These are phyloP conservation scores for Pemphredon lugubris DNA, from an alignment of 2,888 invertebrate species.

Conservation along the genomic window DNA sequence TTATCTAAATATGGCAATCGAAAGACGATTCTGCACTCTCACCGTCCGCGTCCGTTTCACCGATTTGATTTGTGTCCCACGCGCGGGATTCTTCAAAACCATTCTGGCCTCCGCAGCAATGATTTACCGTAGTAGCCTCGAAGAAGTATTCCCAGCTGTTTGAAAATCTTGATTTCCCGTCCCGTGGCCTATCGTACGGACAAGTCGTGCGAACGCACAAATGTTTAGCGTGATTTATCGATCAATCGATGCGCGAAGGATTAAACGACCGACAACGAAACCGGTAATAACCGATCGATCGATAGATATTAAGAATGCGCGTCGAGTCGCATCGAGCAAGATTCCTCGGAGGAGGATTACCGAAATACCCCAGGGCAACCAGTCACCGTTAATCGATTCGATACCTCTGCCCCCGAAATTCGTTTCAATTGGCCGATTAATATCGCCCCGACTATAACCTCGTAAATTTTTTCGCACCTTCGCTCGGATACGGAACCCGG, in stretches of 20 bases:
- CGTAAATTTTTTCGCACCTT: constrained; percentile 14
- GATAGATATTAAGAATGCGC: constrained; percentile 12
- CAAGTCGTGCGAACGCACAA: constrained; percentile 54
- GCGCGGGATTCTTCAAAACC: no score
- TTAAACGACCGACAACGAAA: constrained; percentile 42
- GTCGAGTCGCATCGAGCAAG: constrained; percentile 1
- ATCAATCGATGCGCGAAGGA: constrained; percentile 54
- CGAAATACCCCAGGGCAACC: not conserved
- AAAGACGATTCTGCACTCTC: no score
- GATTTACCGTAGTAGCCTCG: constrained; percentile 43
- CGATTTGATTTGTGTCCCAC: no score
- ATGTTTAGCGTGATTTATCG: constrained; percentile 64
- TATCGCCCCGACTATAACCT: constrained; percentile 28
- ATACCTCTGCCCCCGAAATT: not conserved
- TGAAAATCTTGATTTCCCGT: constrained; percentile 35
- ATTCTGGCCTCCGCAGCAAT: not conserved
- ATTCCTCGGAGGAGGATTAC: constrained; percentile 27
- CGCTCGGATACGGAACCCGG: constrained; percentile 13
- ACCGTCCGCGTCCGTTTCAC: no score
- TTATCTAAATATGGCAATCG: no score
- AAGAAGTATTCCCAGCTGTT: constrained; percentile 48
- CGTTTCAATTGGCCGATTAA: constrained; percentile 3
- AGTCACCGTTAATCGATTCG: constrained; percentile 26
- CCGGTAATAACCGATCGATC: constrained; percentile 55
- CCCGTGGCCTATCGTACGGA: constrained; percentile 28